A percentile compares a stretch with the other conserved stretches of the same genome.
Conservation (phyloP, 2,113 vertebrate genomes). For the Apodemus speciosus region DNA sequence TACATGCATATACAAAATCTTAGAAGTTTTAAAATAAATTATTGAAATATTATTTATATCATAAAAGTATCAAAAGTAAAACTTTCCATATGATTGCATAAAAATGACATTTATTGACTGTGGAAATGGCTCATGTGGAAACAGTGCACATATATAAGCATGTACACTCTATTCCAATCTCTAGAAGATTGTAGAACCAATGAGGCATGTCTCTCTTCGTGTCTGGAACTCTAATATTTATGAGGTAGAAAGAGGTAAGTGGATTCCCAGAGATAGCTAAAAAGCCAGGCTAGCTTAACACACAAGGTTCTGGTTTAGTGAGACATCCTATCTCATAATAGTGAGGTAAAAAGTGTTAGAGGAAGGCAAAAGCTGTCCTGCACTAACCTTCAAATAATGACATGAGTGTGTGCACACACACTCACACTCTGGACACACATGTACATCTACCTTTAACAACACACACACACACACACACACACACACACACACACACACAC, state of each 20-base stretch:
- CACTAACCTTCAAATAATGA: not conserved
- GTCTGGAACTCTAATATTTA: not conserved
- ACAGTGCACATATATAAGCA: not conserved
- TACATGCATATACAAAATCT: not conserved
- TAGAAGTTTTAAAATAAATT: not conserved
- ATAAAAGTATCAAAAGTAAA: not conserved
- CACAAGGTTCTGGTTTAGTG: too few species aligned
- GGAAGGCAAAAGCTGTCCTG: too few species aligned
- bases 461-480: not conserved
- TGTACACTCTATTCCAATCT: not conserved
- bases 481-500: not conserved
- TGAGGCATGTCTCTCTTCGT: not conserved
- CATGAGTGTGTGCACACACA: not conserved
- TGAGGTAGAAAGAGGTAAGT: not conserved
- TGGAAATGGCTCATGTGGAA: not conserved
- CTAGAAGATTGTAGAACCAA: not conserved
- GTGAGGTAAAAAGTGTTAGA: not conserved
- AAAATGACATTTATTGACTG: not conserved
- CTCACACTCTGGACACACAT: too few species aligned
- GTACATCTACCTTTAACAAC: not conserved
- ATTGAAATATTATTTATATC: not conserved
- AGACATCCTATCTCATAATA: not conserved
- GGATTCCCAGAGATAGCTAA: too few species aligned
- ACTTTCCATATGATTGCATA: fast-evolving
- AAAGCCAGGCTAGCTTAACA: not conserved